Conservation (phyloP, 2,113 vertebrate genomes). For the Dromiciops gliroides region DNA sequence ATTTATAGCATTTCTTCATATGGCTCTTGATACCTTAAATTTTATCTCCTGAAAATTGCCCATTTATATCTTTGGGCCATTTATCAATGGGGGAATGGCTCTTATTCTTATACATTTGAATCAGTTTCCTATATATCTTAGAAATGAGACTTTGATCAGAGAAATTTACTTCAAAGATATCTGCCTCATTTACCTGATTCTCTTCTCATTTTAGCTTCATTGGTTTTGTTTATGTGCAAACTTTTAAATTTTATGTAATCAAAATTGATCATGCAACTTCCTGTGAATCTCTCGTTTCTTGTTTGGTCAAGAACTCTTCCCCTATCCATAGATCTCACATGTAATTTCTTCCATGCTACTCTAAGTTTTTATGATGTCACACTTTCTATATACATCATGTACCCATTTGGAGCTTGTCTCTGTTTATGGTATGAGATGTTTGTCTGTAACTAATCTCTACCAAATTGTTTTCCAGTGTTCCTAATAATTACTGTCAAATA, state of each 20-base stretch:
- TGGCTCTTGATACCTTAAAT: background rate
- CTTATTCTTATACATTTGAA: background rate
- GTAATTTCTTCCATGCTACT: background rate
- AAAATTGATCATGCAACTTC: background rate
- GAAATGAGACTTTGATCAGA: background rate
- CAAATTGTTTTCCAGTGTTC: background rate
- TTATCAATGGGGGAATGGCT: background rate
- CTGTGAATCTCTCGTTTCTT: background rate
- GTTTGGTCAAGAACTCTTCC: background rate
- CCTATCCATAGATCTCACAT: background rate
- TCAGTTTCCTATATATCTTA: background rate
- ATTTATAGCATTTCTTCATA: background rate
- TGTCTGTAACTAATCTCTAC: background rate
- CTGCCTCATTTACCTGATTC: background rate
- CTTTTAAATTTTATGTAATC: background rate
- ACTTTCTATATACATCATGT: background rate
- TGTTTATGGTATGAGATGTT: background rate
- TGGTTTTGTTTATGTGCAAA: background rate
- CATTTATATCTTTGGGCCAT: background rate
- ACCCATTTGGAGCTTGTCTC: background rate
- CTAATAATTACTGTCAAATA: background rate
- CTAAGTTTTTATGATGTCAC: background rate
- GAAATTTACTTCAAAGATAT: background rate
- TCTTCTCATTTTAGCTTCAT: background rate
- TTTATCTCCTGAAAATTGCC: background rate